These are phyloP conservation scores for Hydrotaea diabolus DNA, from an alignment of 2,888 invertebrate species.

Conservation along the genomic window DNA sequence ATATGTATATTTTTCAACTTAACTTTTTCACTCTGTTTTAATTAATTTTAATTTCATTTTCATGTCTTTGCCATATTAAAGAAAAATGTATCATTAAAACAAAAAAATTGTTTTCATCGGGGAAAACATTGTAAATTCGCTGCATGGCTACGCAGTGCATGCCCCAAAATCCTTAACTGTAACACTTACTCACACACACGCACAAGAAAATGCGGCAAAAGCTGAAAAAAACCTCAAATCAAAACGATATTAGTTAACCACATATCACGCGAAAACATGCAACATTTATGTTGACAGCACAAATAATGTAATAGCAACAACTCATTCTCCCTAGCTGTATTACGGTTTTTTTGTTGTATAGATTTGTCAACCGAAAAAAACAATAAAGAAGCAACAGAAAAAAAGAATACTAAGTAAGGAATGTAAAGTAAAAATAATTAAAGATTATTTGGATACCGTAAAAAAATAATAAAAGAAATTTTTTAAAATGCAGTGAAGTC, in stretches of 20 bases:
- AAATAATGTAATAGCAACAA: constrained; percentile 46
- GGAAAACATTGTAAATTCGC: neutral
- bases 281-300: constrained; percentile 44
- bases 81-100: neutral
- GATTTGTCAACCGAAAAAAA: constrained; percentile 52
- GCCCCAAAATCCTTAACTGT: too few species aligned
- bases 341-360: constrained; percentile 33
- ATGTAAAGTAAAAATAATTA: neutral
- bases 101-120: neutral
- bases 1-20: too few species aligned
- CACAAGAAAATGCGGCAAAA: neutral
- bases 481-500: constrained; percentile 36
- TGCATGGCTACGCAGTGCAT: neutral
- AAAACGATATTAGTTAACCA: constrained; percentile 48
- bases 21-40: neutral
- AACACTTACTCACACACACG: neutral
- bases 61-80: neutral
- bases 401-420: too few species aligned
- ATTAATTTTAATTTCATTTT: constrained; percentile 3
- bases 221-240: neutral
- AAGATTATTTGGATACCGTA: constrained; percentile 33
- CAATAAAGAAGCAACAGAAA: neutral
- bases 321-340: too few species aligned
- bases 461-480: constrained; percentile 18
- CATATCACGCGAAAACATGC: constrained; percentile 39